Conservation (phyloP, 2,113 vertebrate species). For the Microtus ochrogaster region DNA sequence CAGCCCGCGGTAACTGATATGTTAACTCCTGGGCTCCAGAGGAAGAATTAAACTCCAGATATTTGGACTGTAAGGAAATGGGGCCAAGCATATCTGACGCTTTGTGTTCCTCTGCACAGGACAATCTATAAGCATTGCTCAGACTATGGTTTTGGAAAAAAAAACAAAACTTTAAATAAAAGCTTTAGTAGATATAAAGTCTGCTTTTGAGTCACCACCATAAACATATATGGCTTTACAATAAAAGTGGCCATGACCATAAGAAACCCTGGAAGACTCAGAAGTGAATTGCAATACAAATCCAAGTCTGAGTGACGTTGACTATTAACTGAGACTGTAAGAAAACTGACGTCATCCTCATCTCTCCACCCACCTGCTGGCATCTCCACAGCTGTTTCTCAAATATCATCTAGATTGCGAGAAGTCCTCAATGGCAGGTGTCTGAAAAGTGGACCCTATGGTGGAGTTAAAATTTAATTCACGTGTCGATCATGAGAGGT, state of each 20-base stretch:
- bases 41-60: conserved; percentile 32
- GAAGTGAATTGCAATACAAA: neutral
- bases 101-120: neutral
- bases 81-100: neutral
- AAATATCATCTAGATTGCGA: neutral
- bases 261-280: neutral
- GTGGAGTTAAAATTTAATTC: neutral
- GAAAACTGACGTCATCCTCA: neutral
- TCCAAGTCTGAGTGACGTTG: neutral
- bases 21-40: neutral
- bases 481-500: neutral
- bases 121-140: neutral
- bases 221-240: neutral
- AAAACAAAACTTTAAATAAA: neutral
- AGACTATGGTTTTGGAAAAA: neutral
- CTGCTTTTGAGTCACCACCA: neutral
- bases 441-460: neutral
- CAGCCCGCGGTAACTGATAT: neutral
- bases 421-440: neutral
- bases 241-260: neutral
- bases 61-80: neutral
- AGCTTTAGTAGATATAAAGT: neutral
- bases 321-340: neutral
- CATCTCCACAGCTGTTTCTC: neutral
- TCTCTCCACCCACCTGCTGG: neutral